Conservation (phyloP, 2,113 vertebrate species). For the Vulpes vulpes region DNA sequence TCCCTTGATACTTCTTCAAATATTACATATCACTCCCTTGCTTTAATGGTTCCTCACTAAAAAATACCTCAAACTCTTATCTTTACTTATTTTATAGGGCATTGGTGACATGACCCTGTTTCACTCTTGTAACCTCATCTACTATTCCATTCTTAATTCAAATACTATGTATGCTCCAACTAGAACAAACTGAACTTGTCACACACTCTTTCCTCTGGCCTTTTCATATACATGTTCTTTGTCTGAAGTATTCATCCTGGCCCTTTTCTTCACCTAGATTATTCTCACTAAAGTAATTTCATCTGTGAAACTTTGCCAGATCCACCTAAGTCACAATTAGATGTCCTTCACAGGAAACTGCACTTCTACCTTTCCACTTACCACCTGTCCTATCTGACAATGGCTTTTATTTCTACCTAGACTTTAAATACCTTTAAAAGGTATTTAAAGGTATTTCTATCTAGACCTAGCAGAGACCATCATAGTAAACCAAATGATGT, state of each 20-base stretch:
- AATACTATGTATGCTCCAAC: neutral
- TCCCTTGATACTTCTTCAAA: constrained; percentile 12
- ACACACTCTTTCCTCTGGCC: neutral
- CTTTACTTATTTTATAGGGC: neutral
- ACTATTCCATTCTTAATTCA: neutral
- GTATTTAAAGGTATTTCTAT: neutral
- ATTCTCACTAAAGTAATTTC: constrained; percentile 11
- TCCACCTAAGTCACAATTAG: neutral
- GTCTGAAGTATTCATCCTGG: neutral
- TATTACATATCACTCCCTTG: neutral
- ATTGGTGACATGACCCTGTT: neutral
- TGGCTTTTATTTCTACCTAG: neutral
- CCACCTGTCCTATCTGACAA: neutral
- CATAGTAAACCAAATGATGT: too few species aligned
- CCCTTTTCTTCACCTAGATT: neutral
- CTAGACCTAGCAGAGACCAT: neutral
- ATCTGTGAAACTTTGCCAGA: neutral
- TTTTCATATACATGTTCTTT: neutral
- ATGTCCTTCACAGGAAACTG: neutral
- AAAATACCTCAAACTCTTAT: neutral
- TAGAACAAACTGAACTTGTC: neutral
- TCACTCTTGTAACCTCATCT: neutral
- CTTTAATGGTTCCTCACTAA: neutral
- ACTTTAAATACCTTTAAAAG: neutral
- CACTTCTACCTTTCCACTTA: neutral